phyloP scores from a whole-genome alignment of 2,888 invertebrate species.

The Eristalis arbustorum region DNA sequence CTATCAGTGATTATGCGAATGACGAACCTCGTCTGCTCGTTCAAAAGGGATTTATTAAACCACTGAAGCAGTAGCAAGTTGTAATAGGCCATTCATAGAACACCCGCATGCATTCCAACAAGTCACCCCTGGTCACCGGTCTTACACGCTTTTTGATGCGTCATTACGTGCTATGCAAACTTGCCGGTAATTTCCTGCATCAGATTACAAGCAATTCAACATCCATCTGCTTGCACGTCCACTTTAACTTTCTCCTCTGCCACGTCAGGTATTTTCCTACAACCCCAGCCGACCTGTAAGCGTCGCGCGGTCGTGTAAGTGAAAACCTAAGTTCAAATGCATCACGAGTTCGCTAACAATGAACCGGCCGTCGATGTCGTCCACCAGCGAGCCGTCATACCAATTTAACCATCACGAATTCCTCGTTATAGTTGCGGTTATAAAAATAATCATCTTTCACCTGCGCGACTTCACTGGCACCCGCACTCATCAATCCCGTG shows the following conservation, averaged over 20 bases:
- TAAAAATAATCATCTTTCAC: conserved; percentile 65
- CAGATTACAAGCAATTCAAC: not conserved
- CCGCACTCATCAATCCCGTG: conserved; percentile 42
- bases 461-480: conserved; percentile 45
- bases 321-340: conserved; percentile 45
- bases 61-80: too few relatives aligned
- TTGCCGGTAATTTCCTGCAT: not conserved
- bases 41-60: too few relatives aligned
- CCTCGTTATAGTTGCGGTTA: conserved; percentile 48
- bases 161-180: not conserved
- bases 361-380: not conserved
- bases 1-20: too few relatives aligned
- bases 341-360: conserved; percentile 52
- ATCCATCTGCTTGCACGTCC: not conserved
- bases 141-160: too few relatives aligned
- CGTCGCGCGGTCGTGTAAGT: conserved; percentile 1
- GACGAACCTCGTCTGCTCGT: too few relatives aligned
- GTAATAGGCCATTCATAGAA: too few relatives aligned
- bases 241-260: not conserved
- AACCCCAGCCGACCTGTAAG: not conserved
- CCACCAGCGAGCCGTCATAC: not conserved
- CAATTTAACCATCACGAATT: conserved; percentile 61
- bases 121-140: too few relatives aligned
- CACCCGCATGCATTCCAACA: too few relatives aligned
- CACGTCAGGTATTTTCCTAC: not conserved